phyloP scores from a whole-genome alignment of 2,113 vertebrate genomes.

The Erythrocercus mccallii region DNA sequence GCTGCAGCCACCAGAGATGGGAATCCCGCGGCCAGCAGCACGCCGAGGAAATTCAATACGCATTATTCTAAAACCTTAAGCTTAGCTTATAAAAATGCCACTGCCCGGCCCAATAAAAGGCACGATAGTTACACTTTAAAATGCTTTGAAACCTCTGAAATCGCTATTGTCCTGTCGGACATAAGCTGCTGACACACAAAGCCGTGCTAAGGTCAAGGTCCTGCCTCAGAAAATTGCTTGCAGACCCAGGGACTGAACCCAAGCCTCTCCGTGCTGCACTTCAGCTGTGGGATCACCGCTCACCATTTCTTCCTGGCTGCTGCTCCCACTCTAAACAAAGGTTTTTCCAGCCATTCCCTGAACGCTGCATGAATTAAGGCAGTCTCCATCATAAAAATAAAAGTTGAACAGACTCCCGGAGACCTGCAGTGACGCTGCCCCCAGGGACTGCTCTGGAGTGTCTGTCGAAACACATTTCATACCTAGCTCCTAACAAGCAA shows the following conservation, averaged over 20 bases:
- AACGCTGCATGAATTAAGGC: neutral
- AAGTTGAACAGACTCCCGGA: slow-evolving; percentile 11
- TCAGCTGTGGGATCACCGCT: neutral
- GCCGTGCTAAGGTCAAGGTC: neutral
- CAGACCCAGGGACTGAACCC: neutral
- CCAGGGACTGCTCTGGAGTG: neutral
- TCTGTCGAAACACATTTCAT: neutral
- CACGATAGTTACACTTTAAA: slow-evolving; percentile 27
- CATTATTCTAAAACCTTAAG: neutral
- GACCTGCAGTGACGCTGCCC: neutral
- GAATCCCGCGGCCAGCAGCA: rapidly evolving
- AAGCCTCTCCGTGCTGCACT: neutral
- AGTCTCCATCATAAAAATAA: neutral
- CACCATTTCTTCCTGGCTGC: neutral
- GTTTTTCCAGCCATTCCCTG: neutral
- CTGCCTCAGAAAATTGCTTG: neutral
- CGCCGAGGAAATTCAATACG: neutral
- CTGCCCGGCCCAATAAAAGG: neutral
- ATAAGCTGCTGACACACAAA: neutral
- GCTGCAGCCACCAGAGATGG: rapidly evolving
- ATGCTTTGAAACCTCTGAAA: slow-evolving; percentile 31
- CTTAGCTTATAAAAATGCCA: neutral
- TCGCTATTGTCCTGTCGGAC: neutral
- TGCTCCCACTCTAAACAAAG: neutral
- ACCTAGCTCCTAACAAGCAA: neutral